Evolutionary conservation across 2,113 vertebrate genomes (phyloP), one percentile per base, ranked within the genome.

Genomic region (Brachyhypopomus gauderio): DNA sequence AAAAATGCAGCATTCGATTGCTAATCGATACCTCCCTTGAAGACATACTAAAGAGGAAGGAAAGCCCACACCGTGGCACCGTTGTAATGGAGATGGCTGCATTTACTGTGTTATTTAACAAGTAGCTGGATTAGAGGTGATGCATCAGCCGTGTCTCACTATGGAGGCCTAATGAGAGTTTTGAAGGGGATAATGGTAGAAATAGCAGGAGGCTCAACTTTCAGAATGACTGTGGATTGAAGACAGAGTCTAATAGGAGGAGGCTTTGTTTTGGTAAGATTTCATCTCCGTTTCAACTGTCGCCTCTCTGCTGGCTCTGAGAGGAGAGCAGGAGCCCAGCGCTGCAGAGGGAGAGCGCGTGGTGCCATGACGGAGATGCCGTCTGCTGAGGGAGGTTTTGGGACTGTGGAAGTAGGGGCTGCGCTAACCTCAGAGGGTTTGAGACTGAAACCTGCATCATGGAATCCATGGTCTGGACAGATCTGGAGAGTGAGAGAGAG

Each of bases 381-480:
- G 70, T 72, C 79, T 77, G 62, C 48, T 25, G 16, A 69, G 66
- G 58, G 66, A 58, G 78, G 55, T 58, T 86, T 85, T 62, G 63
- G 72, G 56, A 58, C 76, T 75, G 73, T 75, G 67, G 79, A 81
- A 84, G 70, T 76, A n/a, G 80, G 75, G 72, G 77, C 78, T 59
- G 38, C 69, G 82, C 76, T 76, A 84, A 72, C 84, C 79, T 82
- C 82, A 74, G 52, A 79, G 45, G 73, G 66, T 34, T 62, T 52
- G 36, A 69, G 79, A 56, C 74, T 73, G 30, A 82, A 79, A 77
- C 48, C 72, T 60, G 27, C 27, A 22, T 80, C 82, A 74, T 63
- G 72, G 80, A 78, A 84, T 82, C 58, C 74, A 80, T 82, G 80
- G 56, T 69, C 75, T 60, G 74, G 63, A 66, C 60, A 77, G 72